These are phyloP conservation scores for Acropternis orthonyx DNA, from an alignment of 2,797 vertebrate genomes.

Conservation along the genomic window DNA sequence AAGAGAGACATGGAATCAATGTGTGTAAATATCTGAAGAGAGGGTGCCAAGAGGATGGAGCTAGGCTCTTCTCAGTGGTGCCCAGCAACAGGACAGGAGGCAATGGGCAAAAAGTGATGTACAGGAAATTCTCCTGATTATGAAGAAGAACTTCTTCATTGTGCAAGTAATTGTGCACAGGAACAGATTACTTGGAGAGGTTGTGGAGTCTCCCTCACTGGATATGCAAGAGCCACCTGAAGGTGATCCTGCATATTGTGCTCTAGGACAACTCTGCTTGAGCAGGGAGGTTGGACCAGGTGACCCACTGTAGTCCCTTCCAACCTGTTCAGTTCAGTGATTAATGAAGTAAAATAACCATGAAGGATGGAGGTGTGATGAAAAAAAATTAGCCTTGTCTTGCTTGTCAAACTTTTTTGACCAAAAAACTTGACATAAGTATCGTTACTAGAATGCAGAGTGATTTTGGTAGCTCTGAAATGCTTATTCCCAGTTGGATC, in stretches of 20 bases:
- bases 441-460: background rate
- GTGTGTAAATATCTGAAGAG: too few species aligned
- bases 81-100: background rate
- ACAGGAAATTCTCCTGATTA: background rate
- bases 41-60: background rate
- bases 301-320: background rate
- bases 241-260: too few species aligned
- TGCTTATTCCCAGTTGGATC: background rate
- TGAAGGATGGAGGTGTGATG: background rate
- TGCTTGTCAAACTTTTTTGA: background rate
- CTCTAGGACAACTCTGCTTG: background rate
- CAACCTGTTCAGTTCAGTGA: background rate
- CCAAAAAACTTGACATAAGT: background rate
- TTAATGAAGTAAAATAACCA: background rate
- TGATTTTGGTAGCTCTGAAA: background rate
- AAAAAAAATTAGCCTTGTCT: background rate
- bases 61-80: background rate
- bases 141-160: background rate
- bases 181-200: background rate
- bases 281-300: background rate
- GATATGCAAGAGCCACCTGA: too few species aligned
- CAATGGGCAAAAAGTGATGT: background rate
- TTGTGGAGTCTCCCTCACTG: background rate
- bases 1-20: background rate
- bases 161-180: fast-evolving